Evolutionary conservation across 2,113 vertebrate genomes (phyloP), one percentile per base, ranked within the genome.

Genomic region (Monopterus albus): DNA sequence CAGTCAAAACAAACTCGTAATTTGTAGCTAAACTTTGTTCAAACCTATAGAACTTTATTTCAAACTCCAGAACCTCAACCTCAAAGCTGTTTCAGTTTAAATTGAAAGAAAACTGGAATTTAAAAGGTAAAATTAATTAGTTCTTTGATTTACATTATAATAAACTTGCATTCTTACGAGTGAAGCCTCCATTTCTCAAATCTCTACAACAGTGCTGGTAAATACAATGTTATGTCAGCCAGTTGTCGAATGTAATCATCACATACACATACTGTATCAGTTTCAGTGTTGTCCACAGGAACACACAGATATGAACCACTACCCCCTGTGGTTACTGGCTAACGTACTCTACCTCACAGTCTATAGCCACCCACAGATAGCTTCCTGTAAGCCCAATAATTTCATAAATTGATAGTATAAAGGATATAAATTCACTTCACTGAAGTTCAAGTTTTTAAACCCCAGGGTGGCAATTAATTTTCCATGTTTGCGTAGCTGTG

Each of bases 381-480:
- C 18, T 36, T 13, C 29, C 42, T 65, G 46, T 21, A 49, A 65
- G 29, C 38, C 31, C 33, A 50, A 12, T 53, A 36, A 70, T 50
- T 65, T 55, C 4, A 21, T 43, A 13, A 50, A 52, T 5, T 64
- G 33, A 50, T 59, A 31, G 45, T 42, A 31, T 28, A 26, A 46
- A 13, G 29, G 17, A 35, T 53, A 18, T 56, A 11, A 61, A 8
- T 72, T 68, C n/a, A 23, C 11, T 18, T 59, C 18, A 42, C 4
- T 42, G 13, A 31, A 14, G 26, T 26, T 50, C 15, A 23, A 6
- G 28, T 59, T 42, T 35, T 53, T 21, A 53, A 56, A 20, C 59
- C 39, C 26, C 10, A 7, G 14, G 55, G 45, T 47, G 46, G 43
- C 39, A 59, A 39, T 77, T 69, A 26, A 38, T 28, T 52, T 18